Conservation (phyloP, 2,797 vertebrate species). For the Scleropages formosus region DNA sequence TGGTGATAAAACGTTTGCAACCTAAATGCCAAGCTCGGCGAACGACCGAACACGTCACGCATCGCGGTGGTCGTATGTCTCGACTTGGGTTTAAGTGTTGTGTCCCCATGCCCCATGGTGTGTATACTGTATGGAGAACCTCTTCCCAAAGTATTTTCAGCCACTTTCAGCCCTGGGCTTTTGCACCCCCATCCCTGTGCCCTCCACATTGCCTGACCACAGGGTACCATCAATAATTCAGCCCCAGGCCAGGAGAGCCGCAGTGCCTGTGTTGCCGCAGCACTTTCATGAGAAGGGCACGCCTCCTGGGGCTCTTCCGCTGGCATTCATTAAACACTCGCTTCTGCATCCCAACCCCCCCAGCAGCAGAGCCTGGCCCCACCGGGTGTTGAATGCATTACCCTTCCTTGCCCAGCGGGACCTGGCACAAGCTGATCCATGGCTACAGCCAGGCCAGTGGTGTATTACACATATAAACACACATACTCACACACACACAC, state of each 20-base stretch:
- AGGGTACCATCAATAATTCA: conserved; percentile 20
- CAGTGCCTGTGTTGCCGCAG: conserved; percentile 39
- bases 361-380: conserved; percentile 54
- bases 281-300: conserved; percentile 78
- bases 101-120: not conserved
- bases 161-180: not conserved
- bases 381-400: conserved; percentile 56
- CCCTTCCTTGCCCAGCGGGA: conserved; percentile 57
- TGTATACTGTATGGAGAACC: not conserved
- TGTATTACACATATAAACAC: not conserved
- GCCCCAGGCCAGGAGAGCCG: not conserved
- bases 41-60: too few relatives aligned
- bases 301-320: conserved; percentile 54
- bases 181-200: not conserved
- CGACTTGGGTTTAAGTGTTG: not conserved
- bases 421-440: not conserved
- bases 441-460: not conserved
- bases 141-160: not conserved
- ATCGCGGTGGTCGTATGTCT: not conserved
- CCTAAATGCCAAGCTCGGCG: too few relatives aligned
- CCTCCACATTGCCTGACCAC: not conserved
- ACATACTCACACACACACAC: not conserved
- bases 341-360: conserved; percentile 41
- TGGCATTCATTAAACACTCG: conserved; percentile 75
- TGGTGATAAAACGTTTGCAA: too few relatives aligned